Evolutionary conservation across 2,113 vertebrate genomes (phyloP).

Genomic region (Paralichthys olivaceus): DNA sequence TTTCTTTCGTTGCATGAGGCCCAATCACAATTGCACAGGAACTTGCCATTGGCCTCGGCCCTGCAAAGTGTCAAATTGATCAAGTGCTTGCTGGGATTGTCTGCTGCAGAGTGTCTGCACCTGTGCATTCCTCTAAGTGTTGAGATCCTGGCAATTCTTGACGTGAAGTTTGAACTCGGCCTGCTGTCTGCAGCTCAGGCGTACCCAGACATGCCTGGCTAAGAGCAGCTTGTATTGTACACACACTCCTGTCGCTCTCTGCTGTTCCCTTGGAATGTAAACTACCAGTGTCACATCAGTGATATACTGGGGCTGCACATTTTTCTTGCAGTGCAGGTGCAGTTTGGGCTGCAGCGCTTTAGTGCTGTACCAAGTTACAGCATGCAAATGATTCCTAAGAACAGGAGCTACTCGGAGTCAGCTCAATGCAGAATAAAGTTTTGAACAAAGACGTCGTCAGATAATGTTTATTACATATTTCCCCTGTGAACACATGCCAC

Average conservation of each 20-base stretch:
- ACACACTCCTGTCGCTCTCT: conserved; percentile 69
- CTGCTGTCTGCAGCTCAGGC: conserved; percentile 60
- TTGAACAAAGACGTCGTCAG: conserved; percentile 85
- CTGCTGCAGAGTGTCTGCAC: conserved; percentile 70
- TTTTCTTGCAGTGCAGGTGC: conserved; percentile 57
- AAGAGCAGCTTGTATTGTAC: conserved; percentile 61
- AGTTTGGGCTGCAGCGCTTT: conserved; percentile 17
- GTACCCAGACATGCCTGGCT: conserved; percentile 71
- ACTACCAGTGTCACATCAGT: conserved; percentile 46
- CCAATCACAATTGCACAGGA: conserved; percentile 43
- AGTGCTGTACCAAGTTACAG: conserved; percentile 26
- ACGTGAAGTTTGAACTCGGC: conserved; percentile 67
- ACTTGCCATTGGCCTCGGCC: conserved; percentile 45
- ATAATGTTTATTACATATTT: conserved; percentile 87
- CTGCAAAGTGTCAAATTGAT: conserved; percentile 62
- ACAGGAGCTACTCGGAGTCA: conserved; percentile 8
- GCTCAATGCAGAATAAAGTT: conserved; percentile 27
- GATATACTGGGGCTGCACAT: conserved; percentile 2
- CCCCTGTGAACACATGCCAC: conserved; percentile 83
- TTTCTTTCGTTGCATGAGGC: conserved; percentile 56
- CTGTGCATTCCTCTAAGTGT: conserved; percentile 73
- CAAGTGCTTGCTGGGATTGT: conserved; percentile 56
- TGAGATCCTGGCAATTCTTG: conserved; percentile 41
- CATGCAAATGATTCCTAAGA: conserved; percentile 26
- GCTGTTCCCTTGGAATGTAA: conserved; percentile 67